Evolutionary conservation across 2,113 vertebrate species (phyloP), one percentile per base, ranked within the genome.

Genomic region (Trichechus manatus): DNA sequence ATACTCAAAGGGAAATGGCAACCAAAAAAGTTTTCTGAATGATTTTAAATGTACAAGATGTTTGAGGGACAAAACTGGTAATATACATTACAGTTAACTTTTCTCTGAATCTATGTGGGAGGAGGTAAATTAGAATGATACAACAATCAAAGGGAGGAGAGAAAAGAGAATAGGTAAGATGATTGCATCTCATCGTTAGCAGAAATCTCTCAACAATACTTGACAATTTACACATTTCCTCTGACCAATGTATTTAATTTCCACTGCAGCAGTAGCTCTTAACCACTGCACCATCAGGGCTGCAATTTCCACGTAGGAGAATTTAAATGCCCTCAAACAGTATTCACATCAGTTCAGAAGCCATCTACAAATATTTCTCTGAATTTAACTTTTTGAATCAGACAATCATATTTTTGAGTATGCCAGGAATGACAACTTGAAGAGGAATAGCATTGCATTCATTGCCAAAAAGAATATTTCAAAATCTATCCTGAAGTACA

Each of bases 321-420:
- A 47, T 47, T 47, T 47, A 47, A 47, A 47, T 47, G 47, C 10
- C 47, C 47, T 47, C 47, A 47, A 47, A 47, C 10, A 47, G 47
- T 9, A 47, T 47, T 47, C 7, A 47, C 47, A 9, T 7, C 6
- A 50, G 63, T 39, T 96, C 89, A 93, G 80, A 96, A 87, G n/a
- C 25, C 53, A 93, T 82, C 39, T 66, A 85, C 87, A 95, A 91
- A 68, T 53, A 25, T 39, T 75, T 83, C 56, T 95, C 31, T 83
- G 93, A 96, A 77, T 64, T 90, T 95, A 96, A 47, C 47, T 10
- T 47, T 47, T 13, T 56, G 53, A 33, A 29, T 39, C 39, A 39
- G 39, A 39, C 39, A 39, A 39, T 39, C 39, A 39, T 39, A 39
- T 39, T 39, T 39, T 39, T 39, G 39, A 39, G 39, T 39, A 39